Conservation (phyloP, 2,888 invertebrate species). For the Pyralis farinalis region DNA sequence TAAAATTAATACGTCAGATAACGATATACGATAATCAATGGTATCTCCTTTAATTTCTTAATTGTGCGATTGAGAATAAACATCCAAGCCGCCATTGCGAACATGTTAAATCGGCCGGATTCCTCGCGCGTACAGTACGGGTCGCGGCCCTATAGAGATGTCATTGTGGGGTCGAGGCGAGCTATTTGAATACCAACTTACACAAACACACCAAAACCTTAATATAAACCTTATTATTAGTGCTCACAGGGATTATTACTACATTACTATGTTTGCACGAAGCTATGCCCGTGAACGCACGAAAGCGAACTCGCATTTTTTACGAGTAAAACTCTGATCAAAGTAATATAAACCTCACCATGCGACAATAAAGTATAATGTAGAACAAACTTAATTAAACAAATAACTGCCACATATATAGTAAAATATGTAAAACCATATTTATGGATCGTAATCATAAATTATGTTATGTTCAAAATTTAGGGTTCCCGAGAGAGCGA, state of each 20-base stretch:
- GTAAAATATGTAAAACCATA: not conserved
- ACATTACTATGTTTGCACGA: not conserved
- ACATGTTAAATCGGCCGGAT: not conserved
- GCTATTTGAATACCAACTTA: not conserved
- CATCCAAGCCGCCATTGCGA: not conserved
- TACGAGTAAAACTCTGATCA: not conserved
- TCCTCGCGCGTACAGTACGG: not conserved
- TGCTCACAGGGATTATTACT: not conserved
- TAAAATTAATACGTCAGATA: no score
- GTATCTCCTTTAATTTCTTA: not conserved
- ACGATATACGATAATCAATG: no score
- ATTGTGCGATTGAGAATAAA: no score
- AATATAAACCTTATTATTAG: not conserved
- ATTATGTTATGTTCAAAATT: not conserved
- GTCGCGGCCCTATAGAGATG: conserved; percentile 2
- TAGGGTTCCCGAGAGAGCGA: no score
- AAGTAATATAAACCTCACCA: not conserved
- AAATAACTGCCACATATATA: not conserved
- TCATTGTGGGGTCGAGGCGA: not conserved
- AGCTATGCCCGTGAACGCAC: not conserved
- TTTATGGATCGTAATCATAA: not conserved
- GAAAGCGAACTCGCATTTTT: not conserved
- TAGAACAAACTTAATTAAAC: not conserved
- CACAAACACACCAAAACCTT: not conserved
- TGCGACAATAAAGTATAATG: not conserved